These are phyloP conservation scores for Bilobella aurantiaca DNA, from an alignment of 1,140 invertebrate species.

Conservation along the genomic window DNA sequence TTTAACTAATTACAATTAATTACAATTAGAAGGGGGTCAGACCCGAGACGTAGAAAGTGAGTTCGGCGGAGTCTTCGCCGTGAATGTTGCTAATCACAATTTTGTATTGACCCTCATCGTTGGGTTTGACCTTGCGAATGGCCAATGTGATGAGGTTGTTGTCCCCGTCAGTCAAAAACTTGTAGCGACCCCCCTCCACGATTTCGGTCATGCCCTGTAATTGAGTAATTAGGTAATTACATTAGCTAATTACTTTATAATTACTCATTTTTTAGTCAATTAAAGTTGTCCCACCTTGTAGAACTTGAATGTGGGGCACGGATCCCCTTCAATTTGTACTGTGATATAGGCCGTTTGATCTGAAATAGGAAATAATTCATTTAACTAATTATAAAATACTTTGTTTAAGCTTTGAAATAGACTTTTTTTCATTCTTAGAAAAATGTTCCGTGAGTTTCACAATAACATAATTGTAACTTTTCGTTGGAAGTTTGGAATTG, in stretches of 20 bases:
- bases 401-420: neutral
- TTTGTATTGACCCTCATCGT: slow-evolving; percentile 95
- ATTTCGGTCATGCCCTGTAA: slow-evolving; percentile 66
- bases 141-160: slow-evolving; percentile 80
- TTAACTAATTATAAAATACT: neutral
- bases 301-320: slow-evolving; percentile 87
- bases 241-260: neutral
- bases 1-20: neutral
- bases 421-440: too few species aligned
- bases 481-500: too few species aligned
- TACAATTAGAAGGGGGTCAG: slow-evolving; percentile 29
- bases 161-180: slow-evolving; percentile 79
- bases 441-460: too few species aligned
- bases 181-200: slow-evolving; percentile 83
- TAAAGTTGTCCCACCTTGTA: slow-evolving; percentile 67
- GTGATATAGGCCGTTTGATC: slow-evolving; percentile 81
- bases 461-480: too few species aligned
- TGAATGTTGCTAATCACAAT: slow-evolving; percentile 83
- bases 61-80: slow-evolving; percentile 87
- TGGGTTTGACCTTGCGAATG: slow-evolving; percentile 89
- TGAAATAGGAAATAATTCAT: slow-evolving; percentile 39
- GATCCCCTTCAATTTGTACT: slow-evolving; percentile 79
- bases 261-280: slow-evolving; percentile 19
- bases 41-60: slow-evolving; percentile 93
- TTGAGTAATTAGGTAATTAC: neutral